Evolutionary conservation across 2,113 vertebrate species (phyloP).

Genomic region (Syngnathus scovelli): DNA sequence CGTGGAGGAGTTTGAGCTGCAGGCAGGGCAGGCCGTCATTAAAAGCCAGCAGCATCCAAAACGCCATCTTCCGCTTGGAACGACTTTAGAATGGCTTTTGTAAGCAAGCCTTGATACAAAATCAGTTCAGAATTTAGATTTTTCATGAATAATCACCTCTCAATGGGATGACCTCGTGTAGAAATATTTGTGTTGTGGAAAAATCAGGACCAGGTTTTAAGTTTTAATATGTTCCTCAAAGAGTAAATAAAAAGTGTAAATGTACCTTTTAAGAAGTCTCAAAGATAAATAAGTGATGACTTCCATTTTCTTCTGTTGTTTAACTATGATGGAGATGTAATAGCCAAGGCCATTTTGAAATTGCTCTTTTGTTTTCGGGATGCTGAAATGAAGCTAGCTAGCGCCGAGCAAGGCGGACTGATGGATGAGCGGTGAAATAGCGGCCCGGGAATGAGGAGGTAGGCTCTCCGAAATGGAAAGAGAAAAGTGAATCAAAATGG

Average conservation of each 20-base stretch:
- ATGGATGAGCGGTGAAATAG: constrained; percentile 45
- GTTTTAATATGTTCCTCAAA: no score
- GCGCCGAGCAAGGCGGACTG: constrained; percentile 5
- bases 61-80: not conserved
- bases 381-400: not conserved
- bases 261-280: not conserved
- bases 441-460: constrained; percentile 43
- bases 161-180: no score
- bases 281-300: not conserved
- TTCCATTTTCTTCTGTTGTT: no score
- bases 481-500: constrained; percentile 62
- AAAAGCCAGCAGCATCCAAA: not conserved
- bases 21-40: not conserved
- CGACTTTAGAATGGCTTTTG: no score
- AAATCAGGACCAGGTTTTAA: no score
- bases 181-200: no score
- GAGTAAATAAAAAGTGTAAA: no score
- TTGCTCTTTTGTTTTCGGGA: not conserved
- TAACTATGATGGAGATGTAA: not conserved
- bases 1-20: not conserved
- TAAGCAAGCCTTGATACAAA: no score
- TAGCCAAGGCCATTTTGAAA: constrained; percentile 3
- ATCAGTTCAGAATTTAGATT: no score
- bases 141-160: no score
- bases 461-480: constrained; percentile 49